These are phyloP conservation scores for Stenodera caucasica DNA, from an alignment of 2,888 invertebrate genomes.

Conservation along the genomic window DNA sequence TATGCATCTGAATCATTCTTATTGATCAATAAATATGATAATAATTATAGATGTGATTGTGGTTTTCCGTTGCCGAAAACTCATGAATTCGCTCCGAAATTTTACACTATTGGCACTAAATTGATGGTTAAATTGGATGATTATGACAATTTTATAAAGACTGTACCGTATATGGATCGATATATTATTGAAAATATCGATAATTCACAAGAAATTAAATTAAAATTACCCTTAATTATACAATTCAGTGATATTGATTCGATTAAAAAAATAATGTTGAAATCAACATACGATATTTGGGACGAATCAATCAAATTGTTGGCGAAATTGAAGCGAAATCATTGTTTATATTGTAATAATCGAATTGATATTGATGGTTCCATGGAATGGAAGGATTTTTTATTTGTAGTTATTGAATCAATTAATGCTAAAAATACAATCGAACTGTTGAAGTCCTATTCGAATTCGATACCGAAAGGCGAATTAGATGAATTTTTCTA, in stretches of 20 bases:
- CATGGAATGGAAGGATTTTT: constrained; percentile 65
- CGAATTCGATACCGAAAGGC: constrained; percentile 60
- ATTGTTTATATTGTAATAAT: constrained; percentile 66
- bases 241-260: constrained; percentile 64
- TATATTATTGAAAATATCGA: constrained; percentile 59
- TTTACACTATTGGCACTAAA: constrained; percentile 61
- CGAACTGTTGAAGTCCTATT: constrained; percentile 61
- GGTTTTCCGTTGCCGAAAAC: constrained; percentile 62
- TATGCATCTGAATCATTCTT: constrained; percentile 59
- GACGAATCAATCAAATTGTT: constrained; percentile 60
- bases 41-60: constrained; percentile 61
- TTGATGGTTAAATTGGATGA: constrained; percentile 53
- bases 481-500: constrained; percentile 66
- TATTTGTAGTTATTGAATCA: constrained; percentile 62
- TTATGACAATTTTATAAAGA: constrained; percentile 58
- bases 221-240: constrained; percentile 61
- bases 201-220: constrained; percentile 58
- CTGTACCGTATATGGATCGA: constrained; percentile 67
- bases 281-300: constrained; percentile 64
- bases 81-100: constrained; percentile 56
- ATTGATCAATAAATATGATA: constrained; percentile 57
- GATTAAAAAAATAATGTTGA: constrained; percentile 59
- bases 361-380: constrained; percentile 56
- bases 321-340: constrained; percentile 60
- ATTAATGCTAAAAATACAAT: constrained; percentile 63